Percentiles rank a stretch among this genome's conserved stretches.
These are phyloP conservation scores for Alca torda DNA, from an alignment of 2,797 vertebrate genomes.

Conservation along the genomic window DNA sequence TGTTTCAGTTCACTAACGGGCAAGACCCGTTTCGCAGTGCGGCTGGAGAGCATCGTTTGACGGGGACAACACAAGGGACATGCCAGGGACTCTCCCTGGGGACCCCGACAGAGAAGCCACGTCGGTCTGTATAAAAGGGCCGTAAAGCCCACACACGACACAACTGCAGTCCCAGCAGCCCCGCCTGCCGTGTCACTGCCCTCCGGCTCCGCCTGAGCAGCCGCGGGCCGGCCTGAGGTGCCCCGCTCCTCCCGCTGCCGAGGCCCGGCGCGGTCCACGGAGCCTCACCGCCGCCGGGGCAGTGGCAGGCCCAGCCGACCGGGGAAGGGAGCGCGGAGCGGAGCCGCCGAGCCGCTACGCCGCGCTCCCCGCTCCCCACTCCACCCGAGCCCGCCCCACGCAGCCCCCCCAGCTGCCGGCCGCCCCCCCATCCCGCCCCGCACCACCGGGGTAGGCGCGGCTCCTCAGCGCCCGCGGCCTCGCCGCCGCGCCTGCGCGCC, in stretches of 20 bases:
- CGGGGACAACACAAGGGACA: fast-evolving
- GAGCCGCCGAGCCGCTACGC: not conserved
- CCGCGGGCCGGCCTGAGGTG: fast-evolving
- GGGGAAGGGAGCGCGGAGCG: not conserved
- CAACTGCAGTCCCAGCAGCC: too few species aligned
- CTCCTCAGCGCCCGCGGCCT: not conserved
- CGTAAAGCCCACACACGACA: fast-evolving
- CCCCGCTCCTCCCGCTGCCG: too few species aligned
- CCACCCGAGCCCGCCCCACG: fast-evolving
- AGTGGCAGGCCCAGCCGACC: too few species aligned
- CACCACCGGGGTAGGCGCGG: fast-evolving
- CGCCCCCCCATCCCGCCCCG: too few species aligned
- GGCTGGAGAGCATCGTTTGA: too few species aligned
- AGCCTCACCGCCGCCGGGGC: too few species aligned
- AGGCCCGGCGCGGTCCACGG: fast-evolving
- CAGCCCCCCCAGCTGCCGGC: fast-evolving
- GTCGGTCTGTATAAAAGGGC: fast-evolving
- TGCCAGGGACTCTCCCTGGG: fast-evolving
- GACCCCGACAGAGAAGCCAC: fast-evolving
- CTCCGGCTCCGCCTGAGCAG: not conserved
- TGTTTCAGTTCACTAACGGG: fast-evolving
- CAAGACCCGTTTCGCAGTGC: fast-evolving
- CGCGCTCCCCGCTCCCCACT: too few species aligned
- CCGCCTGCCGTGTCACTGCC: not conserved
- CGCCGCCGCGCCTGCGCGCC: not conserved